Evolutionary conservation across 2,797 vertebrate genomes (phyloP).

Genomic region (Carapus acus): DNA sequence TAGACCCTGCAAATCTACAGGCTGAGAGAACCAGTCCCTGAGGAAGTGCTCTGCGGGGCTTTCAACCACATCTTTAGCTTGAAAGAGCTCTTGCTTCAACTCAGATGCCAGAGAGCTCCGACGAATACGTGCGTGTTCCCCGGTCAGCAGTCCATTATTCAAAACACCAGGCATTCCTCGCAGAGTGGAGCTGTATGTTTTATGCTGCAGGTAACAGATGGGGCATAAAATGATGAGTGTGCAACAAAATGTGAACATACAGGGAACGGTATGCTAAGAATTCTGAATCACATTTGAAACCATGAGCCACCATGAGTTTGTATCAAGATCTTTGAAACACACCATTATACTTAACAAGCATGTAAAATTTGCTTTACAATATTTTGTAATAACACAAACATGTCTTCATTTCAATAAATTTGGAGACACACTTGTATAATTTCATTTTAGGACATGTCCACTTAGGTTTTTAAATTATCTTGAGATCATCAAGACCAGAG

Average conservation of each 20-base stretch:
- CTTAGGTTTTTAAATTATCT: too few species aligned
- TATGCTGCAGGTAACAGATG: constrained; percentile 65
- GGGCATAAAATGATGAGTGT: background rate
- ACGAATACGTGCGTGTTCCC: constrained; percentile 74
- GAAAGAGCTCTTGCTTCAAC: constrained; percentile 73
- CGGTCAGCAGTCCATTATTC: constrained; percentile 76
- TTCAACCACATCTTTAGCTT: constrained; percentile 60
- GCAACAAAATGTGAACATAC: background rate
- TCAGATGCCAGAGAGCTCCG: constrained; percentile 82
- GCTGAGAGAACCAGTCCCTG: constrained; percentile 82
- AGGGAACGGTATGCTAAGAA: too few species aligned
- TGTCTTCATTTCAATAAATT: too few species aligned
- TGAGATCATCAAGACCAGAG: too few species aligned
- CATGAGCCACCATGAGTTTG: too few species aligned
- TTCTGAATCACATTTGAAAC: too few species aligned
- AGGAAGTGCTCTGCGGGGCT: constrained; percentile 80
- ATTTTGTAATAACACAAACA: too few species aligned
- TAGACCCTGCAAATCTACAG: constrained; percentile 79
- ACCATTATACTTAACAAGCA: too few species aligned
- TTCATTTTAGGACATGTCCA: too few species aligned
- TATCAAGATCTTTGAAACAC: too few species aligned
- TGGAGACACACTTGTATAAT: too few species aligned
- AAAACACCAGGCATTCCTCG: constrained; percentile 72
- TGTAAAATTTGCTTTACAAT: too few species aligned
- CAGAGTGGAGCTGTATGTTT: constrained; percentile 85